Conservation (phyloP, 2,888 invertebrate species). For the Metopia argyrocephala region DNA sequence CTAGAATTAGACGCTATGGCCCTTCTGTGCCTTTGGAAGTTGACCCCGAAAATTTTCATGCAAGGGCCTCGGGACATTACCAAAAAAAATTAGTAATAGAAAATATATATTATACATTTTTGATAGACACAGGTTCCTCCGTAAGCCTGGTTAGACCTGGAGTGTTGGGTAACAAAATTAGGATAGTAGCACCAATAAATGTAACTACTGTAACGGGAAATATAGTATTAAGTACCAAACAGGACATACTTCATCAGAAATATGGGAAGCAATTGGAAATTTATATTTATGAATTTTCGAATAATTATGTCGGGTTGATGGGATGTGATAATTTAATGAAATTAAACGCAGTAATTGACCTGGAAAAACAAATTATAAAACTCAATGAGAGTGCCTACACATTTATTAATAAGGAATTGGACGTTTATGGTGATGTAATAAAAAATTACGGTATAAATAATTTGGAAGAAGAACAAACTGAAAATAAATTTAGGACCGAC, state of each 20-base stretch:
- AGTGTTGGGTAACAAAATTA: conserved; percentile 23
- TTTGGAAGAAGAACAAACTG: conserved; percentile 2
- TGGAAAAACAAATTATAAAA: conserved; percentile 21
- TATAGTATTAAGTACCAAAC: conserved; percentile 12
- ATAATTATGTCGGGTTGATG: conserved; percentile 44
- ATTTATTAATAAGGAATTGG: conserved; percentile 67
- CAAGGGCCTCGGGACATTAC: conserved; percentile 37
- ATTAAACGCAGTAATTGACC: conserved; percentile 41
- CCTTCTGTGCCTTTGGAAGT: conserved; percentile 29
- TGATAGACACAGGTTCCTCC: conserved; percentile 48
- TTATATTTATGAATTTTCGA: conserved; percentile 39
- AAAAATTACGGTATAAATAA: conserved; percentile 7
- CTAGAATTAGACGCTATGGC: conserved; percentile 44
- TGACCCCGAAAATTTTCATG: conserved; percentile 36
- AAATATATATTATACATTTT: conserved; percentile 36
- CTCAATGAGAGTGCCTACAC: conserved; percentile 23
- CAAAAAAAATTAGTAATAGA: conserved; percentile 34
- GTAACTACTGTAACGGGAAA: conserved; percentile 44
- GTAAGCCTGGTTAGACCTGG: conserved; percentile 39
- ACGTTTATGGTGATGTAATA: conserved; percentile 1
- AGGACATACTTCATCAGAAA: conserved; percentile 27
- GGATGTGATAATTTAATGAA: conserved; percentile 28
- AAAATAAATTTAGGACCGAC: conserved; percentile 24
- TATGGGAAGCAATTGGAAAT: conserved; percentile 17
- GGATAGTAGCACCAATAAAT: conserved; percentile 25